Evolutionary conservation across 2,113 vertebrate species (phyloP).

Genomic region (Numida meleagris): DNA sequence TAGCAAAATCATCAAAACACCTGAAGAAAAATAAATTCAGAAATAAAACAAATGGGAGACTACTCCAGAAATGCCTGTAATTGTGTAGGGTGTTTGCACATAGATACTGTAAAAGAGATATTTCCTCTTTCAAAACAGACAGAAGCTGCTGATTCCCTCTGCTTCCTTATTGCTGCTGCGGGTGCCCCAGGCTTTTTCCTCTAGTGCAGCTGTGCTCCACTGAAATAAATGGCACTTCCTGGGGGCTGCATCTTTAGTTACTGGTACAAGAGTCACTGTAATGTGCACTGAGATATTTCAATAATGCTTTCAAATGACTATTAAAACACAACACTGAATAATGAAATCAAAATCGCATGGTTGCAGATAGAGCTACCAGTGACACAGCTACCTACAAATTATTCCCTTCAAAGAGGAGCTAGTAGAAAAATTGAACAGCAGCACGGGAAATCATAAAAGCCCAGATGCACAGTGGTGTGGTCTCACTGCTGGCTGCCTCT

Average conservation of each 20-base stretch:
- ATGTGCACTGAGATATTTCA: conserved; percentile 50
- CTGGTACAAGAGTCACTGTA: conserved; percentile 32
- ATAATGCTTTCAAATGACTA: conserved; percentile 50
- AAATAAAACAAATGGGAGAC: neutral
- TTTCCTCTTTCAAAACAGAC: conserved; percentile 19
- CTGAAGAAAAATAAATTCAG: conserved; percentile 3
- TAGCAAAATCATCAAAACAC: neutral
- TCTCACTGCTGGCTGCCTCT: neutral
- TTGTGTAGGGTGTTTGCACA: conserved; percentile 17
- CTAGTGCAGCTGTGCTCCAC: conserved; percentile 58
- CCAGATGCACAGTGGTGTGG: neutral
- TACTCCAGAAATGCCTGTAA: neutral
- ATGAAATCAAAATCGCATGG: conserved; percentile 45
- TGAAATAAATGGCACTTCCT: conserved; percentile 63
- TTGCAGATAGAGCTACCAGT: neutral
- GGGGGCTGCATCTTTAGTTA: conserved; percentile 65
- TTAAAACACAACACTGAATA: conserved; percentile 44
- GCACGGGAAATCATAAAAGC: neutral
- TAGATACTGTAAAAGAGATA: neutral
- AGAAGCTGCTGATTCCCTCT: conserved; percentile 41
- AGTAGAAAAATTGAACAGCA: neutral
- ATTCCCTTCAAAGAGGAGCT: neutral
- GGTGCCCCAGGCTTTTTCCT: conserved; percentile 63
- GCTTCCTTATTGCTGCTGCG: conserved; percentile 6
- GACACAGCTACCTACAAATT: neutral